Conservation (phyloP, 2,888 invertebrate genomes). For the Epsilonema sp. region DNA sequence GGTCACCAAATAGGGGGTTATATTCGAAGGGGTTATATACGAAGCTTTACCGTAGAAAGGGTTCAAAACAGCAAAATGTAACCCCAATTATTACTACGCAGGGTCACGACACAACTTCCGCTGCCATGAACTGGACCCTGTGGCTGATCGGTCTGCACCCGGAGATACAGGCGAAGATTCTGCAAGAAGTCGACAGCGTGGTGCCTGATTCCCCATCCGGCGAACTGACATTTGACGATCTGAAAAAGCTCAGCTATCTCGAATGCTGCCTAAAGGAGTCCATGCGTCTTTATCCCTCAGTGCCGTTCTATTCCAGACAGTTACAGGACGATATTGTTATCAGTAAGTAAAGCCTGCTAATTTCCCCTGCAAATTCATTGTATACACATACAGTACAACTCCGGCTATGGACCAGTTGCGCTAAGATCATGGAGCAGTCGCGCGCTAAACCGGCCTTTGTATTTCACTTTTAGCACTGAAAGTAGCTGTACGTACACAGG, state of each 20-base stretch:
- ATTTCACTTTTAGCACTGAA: too few relatives aligned
- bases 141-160: slow-evolving; percentile 61
- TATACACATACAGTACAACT: too few relatives aligned
- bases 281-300: slow-evolving; percentile 30
- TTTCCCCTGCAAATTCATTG: too few relatives aligned
- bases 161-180: slow-evolving; percentile 46
- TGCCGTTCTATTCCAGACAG: slow-evolving; percentile 28
- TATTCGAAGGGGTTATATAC: too few relatives aligned
- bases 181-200: slow-evolving; percentile 31
- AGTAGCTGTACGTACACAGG: too few relatives aligned
- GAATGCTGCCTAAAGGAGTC: slow-evolving; percentile 33
- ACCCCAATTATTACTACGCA: slow-evolving; percentile 32
- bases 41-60: too few relatives aligned
- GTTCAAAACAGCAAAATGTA: background rate
- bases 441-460: too few relatives aligned
- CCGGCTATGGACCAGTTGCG: too few relatives aligned
- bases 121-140: slow-evolving; percentile 67
- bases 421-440: too few relatives aligned
- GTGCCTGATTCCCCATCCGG: slow-evolving; percentile 23
- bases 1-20: too few relatives aligned
- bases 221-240: slow-evolving; percentile 33
- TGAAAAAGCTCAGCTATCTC: slow-evolving; percentile 32
- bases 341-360: too few relatives aligned
- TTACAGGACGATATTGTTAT: slow-evolving; percentile 26
- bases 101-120: slow-evolving; percentile 64